Percentiles rank a stretch among this genome's conserved stretches.
Conservation (phyloP, 2,797 vertebrate species). For the Etheostoma perlongum region DNA sequence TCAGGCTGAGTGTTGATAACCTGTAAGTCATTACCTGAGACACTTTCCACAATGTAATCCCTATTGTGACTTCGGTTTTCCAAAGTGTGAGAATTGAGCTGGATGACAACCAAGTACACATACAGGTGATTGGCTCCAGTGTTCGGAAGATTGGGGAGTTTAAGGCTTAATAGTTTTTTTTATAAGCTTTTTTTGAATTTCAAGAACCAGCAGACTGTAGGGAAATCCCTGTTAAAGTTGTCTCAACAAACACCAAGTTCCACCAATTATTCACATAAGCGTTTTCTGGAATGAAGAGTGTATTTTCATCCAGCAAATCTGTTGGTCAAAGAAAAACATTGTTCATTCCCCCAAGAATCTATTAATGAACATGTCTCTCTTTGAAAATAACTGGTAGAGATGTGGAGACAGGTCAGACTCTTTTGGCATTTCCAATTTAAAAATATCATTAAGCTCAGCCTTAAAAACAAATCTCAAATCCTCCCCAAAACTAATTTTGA, state of each 20-base stretch:
- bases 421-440: not conserved
- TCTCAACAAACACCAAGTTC: not conserved
- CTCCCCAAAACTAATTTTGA: not conserved
- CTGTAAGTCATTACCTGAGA: not conserved
- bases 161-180: too few relatives aligned
- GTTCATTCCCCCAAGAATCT: not conserved
- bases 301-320: not conserved
- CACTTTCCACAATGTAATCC: not conserved
- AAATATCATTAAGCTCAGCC: not conserved
- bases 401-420: not conserved
- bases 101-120: not conserved
- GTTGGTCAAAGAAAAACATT: too few relatives aligned
- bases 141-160: not conserved
- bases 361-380: not conserved
- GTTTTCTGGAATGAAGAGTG: not conserved
- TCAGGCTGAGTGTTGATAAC: not conserved
- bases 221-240: not conserved
- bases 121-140: too few relatives aligned
- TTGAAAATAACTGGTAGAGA: not conserved
- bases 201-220: not conserved
- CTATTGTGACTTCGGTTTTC: not conserved
- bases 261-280: not conserved
- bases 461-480: not conserved
- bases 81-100: not conserved
- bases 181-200: not conserved